Evolutionary conservation across 1,140 invertebrate genomes (phyloP).

Genomic region (Drosophila ohnishii): DNA sequence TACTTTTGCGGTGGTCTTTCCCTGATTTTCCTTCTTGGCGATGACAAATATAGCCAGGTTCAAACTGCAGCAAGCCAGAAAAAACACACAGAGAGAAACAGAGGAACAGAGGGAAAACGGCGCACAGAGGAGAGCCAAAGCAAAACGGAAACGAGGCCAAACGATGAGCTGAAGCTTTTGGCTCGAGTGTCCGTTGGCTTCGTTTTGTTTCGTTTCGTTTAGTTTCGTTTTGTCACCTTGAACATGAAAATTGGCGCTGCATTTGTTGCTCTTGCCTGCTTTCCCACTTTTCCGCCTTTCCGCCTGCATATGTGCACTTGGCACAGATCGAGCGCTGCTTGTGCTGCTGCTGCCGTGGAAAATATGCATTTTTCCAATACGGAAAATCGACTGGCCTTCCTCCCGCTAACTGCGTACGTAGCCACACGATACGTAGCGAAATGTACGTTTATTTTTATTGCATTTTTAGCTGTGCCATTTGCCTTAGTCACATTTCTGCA

Average conservation of each 20-base stretch:
- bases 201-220: conserved; percentile 44
- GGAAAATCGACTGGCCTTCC: conserved; percentile 23
- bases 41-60: conserved; percentile 49
- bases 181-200: conserved; percentile 64
- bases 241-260: conserved; percentile 49
- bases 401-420: conserved; percentile 36
- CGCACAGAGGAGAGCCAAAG: conserved; percentile 15
- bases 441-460: conserved; percentile 66
- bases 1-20: conserved; percentile 22
- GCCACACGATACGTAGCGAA: neutral
- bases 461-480: conserved; percentile 58
- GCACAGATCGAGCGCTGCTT: conserved; percentile 49
- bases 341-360: conserved; percentile 8
- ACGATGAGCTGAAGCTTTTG: conserved; percentile 62
- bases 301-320: conserved; percentile 60
- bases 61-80: conserved; percentile 49
- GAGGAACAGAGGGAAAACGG: neutral
- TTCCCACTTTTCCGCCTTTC: conserved; percentile 35
- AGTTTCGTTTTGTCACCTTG: conserved; percentile 51
- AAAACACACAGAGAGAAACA: neutral
- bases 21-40: conserved; percentile 1
- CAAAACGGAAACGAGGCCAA: conserved; percentile 63
- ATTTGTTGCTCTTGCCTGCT: conserved; percentile 47
- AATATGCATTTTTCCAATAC: conserved; percentile 58
- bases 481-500: conserved; percentile 74